A percentile compares a stretch with the other conserved stretches of the same genome.
Evolutionary conservation across 1,140 invertebrate genomes (phyloP).

Genomic region (Ceratitis capitata): DNA sequence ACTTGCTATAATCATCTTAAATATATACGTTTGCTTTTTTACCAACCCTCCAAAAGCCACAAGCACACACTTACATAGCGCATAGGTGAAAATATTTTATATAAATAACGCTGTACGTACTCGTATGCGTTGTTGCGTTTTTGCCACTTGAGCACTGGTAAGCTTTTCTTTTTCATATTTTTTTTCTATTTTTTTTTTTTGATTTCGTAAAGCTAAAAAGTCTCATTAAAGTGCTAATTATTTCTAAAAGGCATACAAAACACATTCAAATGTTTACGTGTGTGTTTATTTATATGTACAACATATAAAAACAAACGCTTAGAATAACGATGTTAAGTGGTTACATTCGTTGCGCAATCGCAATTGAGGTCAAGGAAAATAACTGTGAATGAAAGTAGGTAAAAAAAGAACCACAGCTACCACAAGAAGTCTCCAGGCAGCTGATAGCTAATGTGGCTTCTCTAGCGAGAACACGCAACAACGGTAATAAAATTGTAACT

Average conservation of each 20-base stretch:
- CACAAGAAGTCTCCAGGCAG: slow-evolving; percentile 20
- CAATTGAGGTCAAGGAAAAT: slow-evolving; percentile 27
- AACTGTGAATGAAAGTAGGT: not conserved
- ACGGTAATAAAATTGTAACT: too few species aligned
- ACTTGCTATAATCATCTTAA: not conserved
- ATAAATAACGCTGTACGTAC: not conserved
- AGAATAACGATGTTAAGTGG: slow-evolving; percentile 35
- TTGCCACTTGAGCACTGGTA: not conserved
- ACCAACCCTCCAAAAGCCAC: not conserved
- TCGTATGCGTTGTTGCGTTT: not conserved
- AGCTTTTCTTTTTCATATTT: slow-evolving; percentile 6
- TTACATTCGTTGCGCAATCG: slow-evolving; percentile 26
- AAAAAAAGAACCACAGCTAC: not conserved
- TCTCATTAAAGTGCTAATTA: slow-evolving; percentile 28
- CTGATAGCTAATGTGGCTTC: slow-evolving; percentile 1
- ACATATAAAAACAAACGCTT: slow-evolving; percentile 24
- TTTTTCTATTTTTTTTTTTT: not conserved
- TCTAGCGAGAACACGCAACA: not conserved
- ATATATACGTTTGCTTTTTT: not conserved
- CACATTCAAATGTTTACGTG: not conserved
- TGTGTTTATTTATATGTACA: not conserved
- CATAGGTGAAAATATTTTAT: not conserved
- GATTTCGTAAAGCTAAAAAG: slow-evolving; percentile 11
- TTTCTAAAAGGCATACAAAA: slow-evolving; percentile 7
- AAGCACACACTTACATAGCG: not conserved